These are phyloP conservation scores for Heterochromis multidens DNA, from an alignment of 2,113 vertebrate species.

Conservation along the genomic window DNA sequence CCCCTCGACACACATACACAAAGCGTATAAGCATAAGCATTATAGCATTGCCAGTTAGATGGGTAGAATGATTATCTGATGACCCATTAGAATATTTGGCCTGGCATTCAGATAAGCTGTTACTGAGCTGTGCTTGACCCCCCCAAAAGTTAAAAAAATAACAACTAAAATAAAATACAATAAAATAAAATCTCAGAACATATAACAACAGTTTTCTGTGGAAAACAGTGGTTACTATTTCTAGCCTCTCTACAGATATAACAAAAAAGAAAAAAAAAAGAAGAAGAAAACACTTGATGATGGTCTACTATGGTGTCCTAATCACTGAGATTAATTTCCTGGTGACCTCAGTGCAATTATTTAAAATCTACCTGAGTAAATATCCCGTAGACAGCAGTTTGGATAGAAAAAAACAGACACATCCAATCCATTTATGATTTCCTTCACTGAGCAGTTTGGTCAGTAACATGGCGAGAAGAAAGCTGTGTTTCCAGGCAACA, in stretches of 20 bases:
- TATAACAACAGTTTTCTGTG: too few relatives aligned
- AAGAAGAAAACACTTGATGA: neutral
- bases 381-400: neutral
- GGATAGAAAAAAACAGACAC: neutral
- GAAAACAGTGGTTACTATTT: too few relatives aligned
- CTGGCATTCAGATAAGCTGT: neutral
- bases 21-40: too few relatives aligned
- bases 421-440: neutral
- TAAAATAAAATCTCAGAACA: too few relatives aligned
- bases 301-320: neutral
- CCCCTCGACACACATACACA: too few relatives aligned
- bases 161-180: too few relatives aligned
- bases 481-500: conserved; percentile 48
- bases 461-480: neutral
- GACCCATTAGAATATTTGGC: neutral
- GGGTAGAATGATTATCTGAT: neutral
- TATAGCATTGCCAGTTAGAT: neutral
- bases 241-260: too few relatives aligned
- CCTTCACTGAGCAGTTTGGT: neutral
- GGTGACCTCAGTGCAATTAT: neutral
- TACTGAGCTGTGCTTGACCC: neutral
- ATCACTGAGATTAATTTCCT: neutral
- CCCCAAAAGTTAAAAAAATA: too few relatives aligned
- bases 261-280: neutral
- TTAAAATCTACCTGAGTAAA: neutral